Evolutionary conservation across 1,140 invertebrate species (phyloP).

Genomic region (Cydia pomonella): DNA sequence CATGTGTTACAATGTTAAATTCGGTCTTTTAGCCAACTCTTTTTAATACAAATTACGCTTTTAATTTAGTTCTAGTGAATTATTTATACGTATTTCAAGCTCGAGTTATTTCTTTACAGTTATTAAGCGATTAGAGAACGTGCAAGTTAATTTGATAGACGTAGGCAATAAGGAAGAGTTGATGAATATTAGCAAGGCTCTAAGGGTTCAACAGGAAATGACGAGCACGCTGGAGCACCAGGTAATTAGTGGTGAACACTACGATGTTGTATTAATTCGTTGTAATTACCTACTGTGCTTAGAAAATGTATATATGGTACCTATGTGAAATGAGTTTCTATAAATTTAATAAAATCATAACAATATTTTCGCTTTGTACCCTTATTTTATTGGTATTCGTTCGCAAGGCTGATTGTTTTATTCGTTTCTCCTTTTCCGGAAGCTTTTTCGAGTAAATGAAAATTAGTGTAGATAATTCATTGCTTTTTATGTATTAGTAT

Average conservation of each 20-base stretch:
- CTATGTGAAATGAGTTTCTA: no score
- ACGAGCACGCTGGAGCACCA: slow-evolving; percentile 86
- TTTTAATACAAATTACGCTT: no score
- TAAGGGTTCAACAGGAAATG: slow-evolving; percentile 87
- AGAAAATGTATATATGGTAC: not conserved
- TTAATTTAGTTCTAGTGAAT: no score
- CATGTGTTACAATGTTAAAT: no score
- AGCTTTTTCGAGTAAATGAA: no score
- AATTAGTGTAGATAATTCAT: no score
- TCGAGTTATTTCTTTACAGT: slow-evolving; percentile 67
- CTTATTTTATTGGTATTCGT: no score
- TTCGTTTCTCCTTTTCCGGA: no score
- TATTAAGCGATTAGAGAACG: slow-evolving; percentile 87
- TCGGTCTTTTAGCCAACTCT: no score
- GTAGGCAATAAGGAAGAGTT: slow-evolving; percentile 74
- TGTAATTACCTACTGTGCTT: not conserved
- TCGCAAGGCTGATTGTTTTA: no score
- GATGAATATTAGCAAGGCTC: slow-evolving; percentile 74
- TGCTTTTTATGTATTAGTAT: slow-evolving; percentile 55
- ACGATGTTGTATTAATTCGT: not conserved
- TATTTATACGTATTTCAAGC: not conserved
- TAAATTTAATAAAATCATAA: no score
- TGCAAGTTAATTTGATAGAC: slow-evolving; percentile 78
- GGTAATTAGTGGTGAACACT: slow-evolving; percentile 57
- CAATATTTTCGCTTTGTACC: no score